These are phyloP conservation scores for Ovis canadensis DNA, from an alignment of 2,113 vertebrate genomes.

Conservation along the genomic window DNA sequence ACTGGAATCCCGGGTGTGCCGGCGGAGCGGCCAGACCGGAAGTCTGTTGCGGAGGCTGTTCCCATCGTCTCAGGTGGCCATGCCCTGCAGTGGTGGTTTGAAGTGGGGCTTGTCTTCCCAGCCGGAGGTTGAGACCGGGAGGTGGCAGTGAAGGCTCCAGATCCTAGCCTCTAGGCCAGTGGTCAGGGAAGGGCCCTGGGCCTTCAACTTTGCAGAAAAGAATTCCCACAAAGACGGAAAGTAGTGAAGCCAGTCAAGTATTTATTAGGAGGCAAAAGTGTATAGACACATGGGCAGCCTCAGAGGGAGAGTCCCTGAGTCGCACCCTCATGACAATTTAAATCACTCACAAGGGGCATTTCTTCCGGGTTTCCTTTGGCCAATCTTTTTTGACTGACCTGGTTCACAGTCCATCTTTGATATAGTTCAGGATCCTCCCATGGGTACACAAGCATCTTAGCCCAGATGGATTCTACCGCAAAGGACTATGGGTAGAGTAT, in stretches of 20 bases:
- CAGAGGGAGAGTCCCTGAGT: not conserved
- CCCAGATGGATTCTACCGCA: not conserved
- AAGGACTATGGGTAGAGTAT: not conserved
- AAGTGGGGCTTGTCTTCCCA: not conserved
- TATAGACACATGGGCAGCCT: not conserved
- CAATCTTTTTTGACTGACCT: not conserved
- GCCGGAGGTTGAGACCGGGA: not conserved
- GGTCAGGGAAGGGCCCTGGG: not conserved
- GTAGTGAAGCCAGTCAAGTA: not conserved
- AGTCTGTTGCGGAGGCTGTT: not conserved
- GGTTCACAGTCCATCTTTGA: not conserved
- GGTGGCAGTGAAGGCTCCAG: not conserved
- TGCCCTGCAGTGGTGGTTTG: not conserved
- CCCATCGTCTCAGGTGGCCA: not conserved
- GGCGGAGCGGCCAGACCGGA: fast-evolving
- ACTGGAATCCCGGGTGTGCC: not conserved
- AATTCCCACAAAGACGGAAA: not conserved
- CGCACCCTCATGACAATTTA: not conserved
- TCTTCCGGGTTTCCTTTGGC: not conserved
- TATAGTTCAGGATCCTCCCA: not conserved
- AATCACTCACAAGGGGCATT: not conserved
- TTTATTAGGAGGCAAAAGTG: not conserved
- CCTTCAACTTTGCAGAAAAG: not conserved
- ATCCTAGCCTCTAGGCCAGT: not conserved
- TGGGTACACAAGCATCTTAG: not conserved